Base-by-base conservation (phyloP, 2,113 vertebrate genomes). In the Budorcas taxicolor region DNA sequence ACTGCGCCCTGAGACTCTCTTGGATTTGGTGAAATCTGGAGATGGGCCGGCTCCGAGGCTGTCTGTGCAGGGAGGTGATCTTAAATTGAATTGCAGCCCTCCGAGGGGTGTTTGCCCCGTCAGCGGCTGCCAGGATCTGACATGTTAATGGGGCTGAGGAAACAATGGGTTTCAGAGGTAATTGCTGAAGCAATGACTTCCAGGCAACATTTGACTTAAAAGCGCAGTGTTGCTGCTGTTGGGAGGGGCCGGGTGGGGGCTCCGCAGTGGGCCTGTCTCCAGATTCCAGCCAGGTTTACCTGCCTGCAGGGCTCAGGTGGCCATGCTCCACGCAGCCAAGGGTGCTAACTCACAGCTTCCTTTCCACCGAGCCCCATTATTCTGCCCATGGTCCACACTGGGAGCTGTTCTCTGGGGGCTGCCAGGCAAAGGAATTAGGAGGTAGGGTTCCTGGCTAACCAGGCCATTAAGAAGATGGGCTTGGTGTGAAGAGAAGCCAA, bases 71-170 rank as follows among this genome's bases (percentile, higher is more conserved):
- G 96, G 98, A 99, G 98, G 98, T 98, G 98, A 99, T 98, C 98
- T 99, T 98, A 99, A 99, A 99, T 98, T 99, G 99, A 99, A 98
- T 99, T 99, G 99, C 98, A 98, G 98, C 98, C 98, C 99, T 99
- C 98, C 92, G 96, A 99, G 99, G 99, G 98, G 90, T 99, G 98
- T 99, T 99, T 99, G 99, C 98, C 99, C 98, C 98, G 98, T 99
- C 98, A 98, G 98, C 98, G 95, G 98, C 98, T 99, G 98, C 99
- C 98, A 99, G 98, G 98, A 99, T 98, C 98, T 99, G 99, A 99
- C 98, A 98, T 98, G 98, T 98, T 99, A 99, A 99, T 99, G 98
- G 98, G 98, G 98, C 98, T 97, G 98, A 98, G 98, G 98, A 99
- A 99, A 99, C 98, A 99, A 98, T 98, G 99, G 98, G 98, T 98